A percentile compares a stretch with the other conserved stretches of the same genome.
Conservation (phyloP, 2,888 invertebrate species). For the Cybosia mesomella region DNA sequence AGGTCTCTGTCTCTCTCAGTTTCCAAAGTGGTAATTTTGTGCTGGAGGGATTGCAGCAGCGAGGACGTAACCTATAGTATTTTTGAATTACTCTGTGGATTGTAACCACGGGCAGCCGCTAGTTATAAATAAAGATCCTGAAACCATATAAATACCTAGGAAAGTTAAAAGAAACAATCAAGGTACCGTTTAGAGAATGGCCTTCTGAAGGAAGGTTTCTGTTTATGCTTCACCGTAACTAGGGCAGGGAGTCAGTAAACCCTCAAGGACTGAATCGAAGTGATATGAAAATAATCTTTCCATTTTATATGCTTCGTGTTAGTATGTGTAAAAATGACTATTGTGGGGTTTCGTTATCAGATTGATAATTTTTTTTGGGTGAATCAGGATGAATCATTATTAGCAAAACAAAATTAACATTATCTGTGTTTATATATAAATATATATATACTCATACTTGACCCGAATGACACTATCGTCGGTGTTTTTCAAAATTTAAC, state of each 20-base stretch:
- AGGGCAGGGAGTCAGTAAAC: conserved; percentile 38
- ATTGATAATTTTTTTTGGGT: conserved; percentile 6
- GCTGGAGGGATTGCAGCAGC: too few species aligned
- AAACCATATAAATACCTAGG: neutral
- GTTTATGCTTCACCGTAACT: conserved; percentile 26
- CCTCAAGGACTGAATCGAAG: conserved; percentile 34
- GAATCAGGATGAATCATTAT: conserved; percentile 6
- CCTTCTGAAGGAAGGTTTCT: conserved; percentile 21
- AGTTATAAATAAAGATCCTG: too few species aligned
- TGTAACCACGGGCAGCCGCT: too few species aligned
- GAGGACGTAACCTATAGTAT: too few species aligned
- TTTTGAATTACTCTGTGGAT: too few species aligned
- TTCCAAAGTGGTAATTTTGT: too few species aligned
- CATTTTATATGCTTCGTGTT: conserved; percentile 28
- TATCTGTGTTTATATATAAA: too few species aligned
- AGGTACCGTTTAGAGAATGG: conserved; percentile 5
- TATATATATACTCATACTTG: too few species aligned
- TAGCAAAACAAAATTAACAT: neutral
- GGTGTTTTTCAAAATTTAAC: neutral
- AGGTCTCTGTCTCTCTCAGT: too few species aligned
- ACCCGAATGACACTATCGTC: neutral
- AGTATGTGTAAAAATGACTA: conserved; percentile 22
- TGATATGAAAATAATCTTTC: conserved; percentile 41
- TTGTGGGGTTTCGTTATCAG: conserved; percentile 10
- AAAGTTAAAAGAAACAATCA: conserved; percentile 12